Evolutionary conservation across 2,888 invertebrate species (phyloP).

Genomic region (Eupithecia insigniata): DNA sequence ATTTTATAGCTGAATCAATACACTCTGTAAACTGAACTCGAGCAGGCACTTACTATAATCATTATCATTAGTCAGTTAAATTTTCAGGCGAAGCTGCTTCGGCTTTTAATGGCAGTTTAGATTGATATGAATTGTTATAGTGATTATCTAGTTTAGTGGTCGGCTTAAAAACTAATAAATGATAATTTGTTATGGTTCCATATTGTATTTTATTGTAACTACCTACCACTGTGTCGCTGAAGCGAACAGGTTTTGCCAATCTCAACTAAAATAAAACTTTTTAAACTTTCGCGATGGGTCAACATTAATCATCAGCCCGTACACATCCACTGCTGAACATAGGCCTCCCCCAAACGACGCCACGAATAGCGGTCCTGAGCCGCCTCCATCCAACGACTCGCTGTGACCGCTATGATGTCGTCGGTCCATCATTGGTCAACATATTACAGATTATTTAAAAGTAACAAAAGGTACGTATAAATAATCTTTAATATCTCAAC

Average conservation of each 20-base stretch:
- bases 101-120: conserved; percentile 9
- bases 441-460: too few species aligned
- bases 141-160: neutral
- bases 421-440: too few species aligned
- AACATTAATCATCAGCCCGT: too few species aligned
- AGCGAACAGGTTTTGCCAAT: neutral
- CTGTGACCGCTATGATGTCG: too few species aligned
- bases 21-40: conserved; percentile 23
- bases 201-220: neutral
- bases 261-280: neutral
- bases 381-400: too few species aligned
- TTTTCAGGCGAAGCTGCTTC: conserved; percentile 14
- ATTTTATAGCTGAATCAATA: conserved; percentile 73
- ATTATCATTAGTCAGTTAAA: conserved; percentile 24
- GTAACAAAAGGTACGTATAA: too few species aligned
- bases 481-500: too few species aligned
- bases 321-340: too few species aligned
- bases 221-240: neutral
- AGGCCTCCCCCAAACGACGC: too few species aligned
- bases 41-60: conserved; percentile 5
- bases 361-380: too few species aligned
- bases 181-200: neutral
- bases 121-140: neutral
- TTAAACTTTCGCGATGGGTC: too few species aligned
- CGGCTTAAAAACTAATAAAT: neutral